Evolutionary conservation across 37 sponge, comb jelly and placozoan genomes (phyloP).

Genomic region (Beroe forskalii): DNA sequence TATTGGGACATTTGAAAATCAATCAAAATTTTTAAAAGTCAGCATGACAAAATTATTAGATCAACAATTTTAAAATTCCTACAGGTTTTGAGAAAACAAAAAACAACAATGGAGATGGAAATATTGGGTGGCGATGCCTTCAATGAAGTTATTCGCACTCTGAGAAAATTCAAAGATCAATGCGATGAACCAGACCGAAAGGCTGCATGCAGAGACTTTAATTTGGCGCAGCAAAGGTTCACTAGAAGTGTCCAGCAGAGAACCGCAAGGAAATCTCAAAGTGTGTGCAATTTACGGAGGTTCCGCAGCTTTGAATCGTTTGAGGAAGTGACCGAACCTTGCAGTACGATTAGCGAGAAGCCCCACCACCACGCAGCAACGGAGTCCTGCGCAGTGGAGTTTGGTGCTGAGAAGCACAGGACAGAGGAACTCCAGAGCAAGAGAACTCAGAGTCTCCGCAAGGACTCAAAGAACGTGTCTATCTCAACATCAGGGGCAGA

Average conservation of each 20-base stretch:
- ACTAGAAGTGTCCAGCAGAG: background rate
- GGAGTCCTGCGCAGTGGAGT: no score
- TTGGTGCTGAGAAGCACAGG: no score
- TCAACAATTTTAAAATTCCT: no score
- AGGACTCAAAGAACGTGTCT: no score
- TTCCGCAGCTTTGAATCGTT: constrained; percentile 43
- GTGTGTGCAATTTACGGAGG: background rate
- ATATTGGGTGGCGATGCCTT: constrained; percentile 22
- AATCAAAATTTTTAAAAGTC: no score
- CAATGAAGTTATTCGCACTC: background rate
- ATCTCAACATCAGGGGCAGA: no score
- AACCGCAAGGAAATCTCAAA: background rate
- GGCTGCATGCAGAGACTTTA: background rate
- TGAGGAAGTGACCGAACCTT: background rate
- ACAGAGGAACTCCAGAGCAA: no score
- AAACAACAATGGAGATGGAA: background rate
- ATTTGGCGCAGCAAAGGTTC: background rate
- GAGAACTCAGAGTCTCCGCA: no score
- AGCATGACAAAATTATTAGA: no score
- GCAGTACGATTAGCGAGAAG: background rate
- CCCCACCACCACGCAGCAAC: no score
- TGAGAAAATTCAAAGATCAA: constrained; percentile 28
- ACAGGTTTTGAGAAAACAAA: constrained; percentile 44
- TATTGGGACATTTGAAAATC: no score
- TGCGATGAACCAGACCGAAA: constrained; percentile 8